These are phyloP conservation scores for Callitettix versicolor DNA, from an alignment of 1,140 invertebrate species.

Conservation along the genomic window DNA sequence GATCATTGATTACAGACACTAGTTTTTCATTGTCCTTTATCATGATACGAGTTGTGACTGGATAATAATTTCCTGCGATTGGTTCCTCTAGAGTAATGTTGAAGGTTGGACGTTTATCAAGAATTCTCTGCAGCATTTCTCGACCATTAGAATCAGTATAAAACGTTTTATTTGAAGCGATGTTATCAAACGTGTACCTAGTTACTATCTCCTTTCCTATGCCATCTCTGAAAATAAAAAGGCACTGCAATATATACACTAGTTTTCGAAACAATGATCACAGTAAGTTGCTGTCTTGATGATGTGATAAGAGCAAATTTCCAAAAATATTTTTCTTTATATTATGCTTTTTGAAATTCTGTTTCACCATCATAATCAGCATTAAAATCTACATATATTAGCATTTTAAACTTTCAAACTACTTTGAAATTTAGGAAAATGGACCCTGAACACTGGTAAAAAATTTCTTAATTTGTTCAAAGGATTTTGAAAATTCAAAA, in stretches of 20 bases:
- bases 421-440: too few relatives aligned
- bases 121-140: conserved; percentile 65
- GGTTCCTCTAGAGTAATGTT: conserved; percentile 50
- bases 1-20: conserved; percentile 60
- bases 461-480: too few relatives aligned
- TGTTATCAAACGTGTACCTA: conserved; percentile 47
- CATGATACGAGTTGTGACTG: conserved; percentile 76
- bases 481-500: too few relatives aligned
- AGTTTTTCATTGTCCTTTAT: conserved; percentile 44
- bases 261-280: conserved; percentile 56
- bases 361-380: too few relatives aligned
- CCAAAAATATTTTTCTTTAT: too few relatives aligned
- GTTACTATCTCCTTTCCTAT: conserved; percentile 76
- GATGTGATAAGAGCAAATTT: too few relatives aligned
- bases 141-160: too few relatives aligned
- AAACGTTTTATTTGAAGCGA: conserved; percentile 53
- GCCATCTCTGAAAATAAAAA: conserved; percentile 43
- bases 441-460: too few relatives aligned
- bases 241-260: too few relatives aligned
- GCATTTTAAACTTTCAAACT: too few relatives aligned
- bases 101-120: conserved; percentile 68
- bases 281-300: conserved; percentile 46
- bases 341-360: too few relatives aligned
- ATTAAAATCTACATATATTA: too few relatives aligned
- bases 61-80: conserved; percentile 86